Evolutionary conservation across 2,888 invertebrate species (phyloP), one percentile per base, ranked within the genome.

Genomic region (Clitarchus hookeri): DNA sequence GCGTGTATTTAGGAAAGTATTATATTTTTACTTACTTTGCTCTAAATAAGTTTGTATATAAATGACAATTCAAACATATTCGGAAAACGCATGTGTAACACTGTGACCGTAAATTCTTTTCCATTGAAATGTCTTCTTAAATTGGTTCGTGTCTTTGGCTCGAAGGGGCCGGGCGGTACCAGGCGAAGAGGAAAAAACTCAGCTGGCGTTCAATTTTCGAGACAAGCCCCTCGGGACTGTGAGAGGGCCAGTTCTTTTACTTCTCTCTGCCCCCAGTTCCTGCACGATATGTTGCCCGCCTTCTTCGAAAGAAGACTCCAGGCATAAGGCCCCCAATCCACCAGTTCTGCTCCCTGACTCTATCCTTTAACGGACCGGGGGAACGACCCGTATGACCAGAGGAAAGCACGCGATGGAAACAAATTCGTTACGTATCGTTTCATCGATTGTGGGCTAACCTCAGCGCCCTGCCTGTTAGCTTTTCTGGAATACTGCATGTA

Each of bases 121-220:
- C 65, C 65, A n/a, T 23, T 65, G 65, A 65, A n/a, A 19, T 65
- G 65, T 23, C 65, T n/a, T 23, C 23, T 8, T n/a, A n/a, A 65
- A 65, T 65, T 19, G 65, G 23, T 65, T 65, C 65, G 65, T 65
- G 65, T 65, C 23, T 65, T 19, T 65, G 65, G 2, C 16, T 65
- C 65, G 13, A n/a, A 19, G n/a, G 53, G n/a, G 65, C 23, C n/a
- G 65, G 65, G n/a, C n/a, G 65, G 65, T 65, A 65, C 65, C 65
- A 65, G 65, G 65, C 65, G 65, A n/a, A 65, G 65, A 65, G 23
- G n/a, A 23, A 65, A 65, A 65, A 65, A 65, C 65, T 65, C 65
- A 0, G 65, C 19, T 0, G 65, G 65, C 65, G 65, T 65, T 23
- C 65, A 65, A 65, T 65, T 65, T 65, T n/a, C 65, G n/a, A 65